Evolutionary conservation across 2,888 invertebrate genomes (phyloP).

Genomic region (Drosophila anceps): DNA sequence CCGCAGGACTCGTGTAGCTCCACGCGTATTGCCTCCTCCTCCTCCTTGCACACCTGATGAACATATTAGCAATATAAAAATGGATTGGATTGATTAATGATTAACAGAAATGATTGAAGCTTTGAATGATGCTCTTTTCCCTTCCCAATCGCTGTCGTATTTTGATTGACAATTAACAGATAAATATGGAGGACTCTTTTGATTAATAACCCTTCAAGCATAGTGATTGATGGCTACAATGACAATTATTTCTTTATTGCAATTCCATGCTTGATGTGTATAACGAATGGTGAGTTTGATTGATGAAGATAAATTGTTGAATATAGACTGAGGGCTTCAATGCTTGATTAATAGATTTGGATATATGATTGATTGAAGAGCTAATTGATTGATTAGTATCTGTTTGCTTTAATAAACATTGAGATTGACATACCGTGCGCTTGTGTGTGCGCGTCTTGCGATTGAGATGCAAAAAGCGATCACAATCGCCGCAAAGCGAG

Average conservation of each 20-base stretch:
- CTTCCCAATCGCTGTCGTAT: neutral
- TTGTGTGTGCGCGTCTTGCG: conserved; percentile 94
- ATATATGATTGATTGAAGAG: neutral
- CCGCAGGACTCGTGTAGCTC: conserved; percentile 99
- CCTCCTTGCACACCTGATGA: conserved; percentile 91
- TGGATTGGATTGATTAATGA: neutral
- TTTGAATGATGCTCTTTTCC: neutral
- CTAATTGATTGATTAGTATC: neutral
- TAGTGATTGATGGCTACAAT: neutral
- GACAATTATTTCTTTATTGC: neutral
- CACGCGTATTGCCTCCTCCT: conserved; percentile 97
- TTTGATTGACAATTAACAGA: neutral
- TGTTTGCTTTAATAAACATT: too few species aligned
- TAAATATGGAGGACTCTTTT: neutral
- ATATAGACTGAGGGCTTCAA: neutral
- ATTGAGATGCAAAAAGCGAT: conserved; percentile 96
- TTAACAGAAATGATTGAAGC: neutral
- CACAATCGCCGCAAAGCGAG: conserved; percentile 97
- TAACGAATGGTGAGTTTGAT: neutral
- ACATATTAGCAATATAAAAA: neutral
- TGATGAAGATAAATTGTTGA: neutral
- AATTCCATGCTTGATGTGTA: neutral
- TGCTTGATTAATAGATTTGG: neutral
- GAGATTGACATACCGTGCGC: conserved; percentile 86
- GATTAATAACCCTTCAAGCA: too few species aligned